Base-by-base conservation (phyloP, 1,140 invertebrate species). In the Callitettix versicolor region DNA sequence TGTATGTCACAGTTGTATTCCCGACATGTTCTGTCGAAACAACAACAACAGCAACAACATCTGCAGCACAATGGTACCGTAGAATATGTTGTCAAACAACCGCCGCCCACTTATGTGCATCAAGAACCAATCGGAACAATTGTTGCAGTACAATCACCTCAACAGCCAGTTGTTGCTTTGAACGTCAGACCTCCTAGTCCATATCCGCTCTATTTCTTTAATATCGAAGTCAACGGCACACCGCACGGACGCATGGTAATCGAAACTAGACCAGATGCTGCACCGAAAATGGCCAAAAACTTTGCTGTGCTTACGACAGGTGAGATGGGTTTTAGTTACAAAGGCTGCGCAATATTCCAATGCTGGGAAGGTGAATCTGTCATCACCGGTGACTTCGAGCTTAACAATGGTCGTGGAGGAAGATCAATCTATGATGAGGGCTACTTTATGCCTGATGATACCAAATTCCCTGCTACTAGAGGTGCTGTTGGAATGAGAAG, bases 241-340 rank as follows among this genome's bases (percentile, higher is more conserved):
- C 75, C 77, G 0, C 75, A 80, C 53, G 88, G 88, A 1, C 74
- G 88, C 15, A 79, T 92, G 48, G 78, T 91, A 3, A 84, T 91
- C 58, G 86, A 95, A 73, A 81, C 92, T 7, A 79, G 86, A 59
- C 81, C 81, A 6, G 86, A 94, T 69, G 80, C 82, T 4, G 89
- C 89, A 2, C 92, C 92, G 3, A 89, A 85, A 65, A 95, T 95
- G 78, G 84, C 86, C 20, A 86, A 89, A 66, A 95, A 95, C 69
- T 95, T 95, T 69, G 78, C 81, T 56, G 76, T 83, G 1, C 71
- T 95, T 2, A 79, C 85, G 11, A 87, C 84, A 0, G 86, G 88
- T 1, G 86, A 90, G 61, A 75, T 80, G 18, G 87, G 87, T 11
- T 77, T 84, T 52, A 82, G 85, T 22, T 89, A 88, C 64, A 84